Percentiles rank a stretch among this genome's conserved stretches.
These are phyloP conservation scores for Scarus forsteni DNA, from an alignment of 2,797 vertebrate genomes.

Conservation along the genomic window DNA sequence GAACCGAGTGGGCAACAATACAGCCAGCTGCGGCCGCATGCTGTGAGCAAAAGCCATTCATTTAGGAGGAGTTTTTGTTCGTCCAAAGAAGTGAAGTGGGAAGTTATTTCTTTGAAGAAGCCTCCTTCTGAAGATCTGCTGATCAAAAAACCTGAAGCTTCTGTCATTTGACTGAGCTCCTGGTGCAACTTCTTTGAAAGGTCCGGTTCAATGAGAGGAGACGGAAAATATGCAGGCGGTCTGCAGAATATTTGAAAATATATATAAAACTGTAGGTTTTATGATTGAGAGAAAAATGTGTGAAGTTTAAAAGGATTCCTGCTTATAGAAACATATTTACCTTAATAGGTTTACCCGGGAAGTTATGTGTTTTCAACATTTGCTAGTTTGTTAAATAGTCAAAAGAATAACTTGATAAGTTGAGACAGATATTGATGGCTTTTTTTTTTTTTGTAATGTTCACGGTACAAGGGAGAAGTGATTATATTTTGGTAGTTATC, in stretches of 20 bases:
- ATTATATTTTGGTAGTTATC: too few relatives aligned
- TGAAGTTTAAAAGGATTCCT: too few relatives aligned
- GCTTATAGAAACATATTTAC: neutral
- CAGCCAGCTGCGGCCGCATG: constrained; percentile 81
- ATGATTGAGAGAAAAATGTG: neutral
- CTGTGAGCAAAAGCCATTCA: constrained; percentile 81
- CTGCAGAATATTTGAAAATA: neutral
- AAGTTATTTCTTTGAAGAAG: constrained; percentile 85
- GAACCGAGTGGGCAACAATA: constrained; percentile 71
- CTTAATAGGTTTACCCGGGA: too few relatives aligned
- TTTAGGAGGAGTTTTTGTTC: constrained; percentile 78
- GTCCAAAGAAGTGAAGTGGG: constrained; percentile 80
- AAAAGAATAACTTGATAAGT: too few relatives aligned
- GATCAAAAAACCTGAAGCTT: constrained; percentile 72
- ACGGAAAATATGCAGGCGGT: neutral
- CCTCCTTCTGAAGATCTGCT: constrained; percentile 75
- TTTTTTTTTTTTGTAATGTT: too few relatives aligned
- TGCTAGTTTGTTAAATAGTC: too few relatives aligned
- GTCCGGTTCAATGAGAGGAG: constrained; percentile 7
- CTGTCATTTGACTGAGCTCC: constrained; percentile 67
- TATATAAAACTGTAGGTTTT: neutral
- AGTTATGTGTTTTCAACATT: too few relatives aligned
- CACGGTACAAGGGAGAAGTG: too few relatives aligned
- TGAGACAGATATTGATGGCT: too few relatives aligned
- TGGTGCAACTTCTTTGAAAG: constrained; percentile 49